Conservation (phyloP, 2,113 vertebrate species). For the Ceratotherium simum region DNA sequence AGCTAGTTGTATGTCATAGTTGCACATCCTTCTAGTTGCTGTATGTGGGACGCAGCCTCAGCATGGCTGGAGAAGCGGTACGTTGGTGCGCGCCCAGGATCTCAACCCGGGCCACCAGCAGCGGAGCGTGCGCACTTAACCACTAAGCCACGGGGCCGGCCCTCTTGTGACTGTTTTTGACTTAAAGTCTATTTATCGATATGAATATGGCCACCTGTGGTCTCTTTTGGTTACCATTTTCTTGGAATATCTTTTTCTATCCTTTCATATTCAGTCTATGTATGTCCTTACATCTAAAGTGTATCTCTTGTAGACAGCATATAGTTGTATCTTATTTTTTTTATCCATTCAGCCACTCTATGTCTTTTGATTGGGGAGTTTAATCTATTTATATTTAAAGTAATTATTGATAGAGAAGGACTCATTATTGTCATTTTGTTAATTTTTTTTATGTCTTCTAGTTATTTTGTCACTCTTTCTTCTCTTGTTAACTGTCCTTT, state of each 20-base stretch:
- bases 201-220: not conserved
- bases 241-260: not conserved
- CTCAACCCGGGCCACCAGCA: too few species aligned
- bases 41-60: too few species aligned
- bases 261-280: not conserved
- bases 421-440: not conserved
- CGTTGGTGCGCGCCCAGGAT: too few species aligned
- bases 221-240: not conserved
- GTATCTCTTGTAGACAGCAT: not conserved
- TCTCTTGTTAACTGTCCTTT: not conserved
- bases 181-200: not conserved
- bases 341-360: not conserved
- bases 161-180: not conserved
- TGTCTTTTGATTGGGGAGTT: not conserved
- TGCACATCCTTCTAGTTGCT: too few species aligned
- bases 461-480: not conserved
- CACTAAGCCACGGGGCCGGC: too few species aligned
- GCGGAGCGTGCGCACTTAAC: too few species aligned
- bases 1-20: too few species aligned
- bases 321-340: not conserved
- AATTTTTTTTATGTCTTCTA: not conserved
- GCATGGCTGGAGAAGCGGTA: too few species aligned
- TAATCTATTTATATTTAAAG: conserved; percentile 27
- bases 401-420: not conserved
- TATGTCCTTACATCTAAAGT: not conserved